These are phyloP conservation scores for Salvator merianae DNA, from an alignment of 2,113 vertebrate genomes.

Conservation along the genomic window DNA sequence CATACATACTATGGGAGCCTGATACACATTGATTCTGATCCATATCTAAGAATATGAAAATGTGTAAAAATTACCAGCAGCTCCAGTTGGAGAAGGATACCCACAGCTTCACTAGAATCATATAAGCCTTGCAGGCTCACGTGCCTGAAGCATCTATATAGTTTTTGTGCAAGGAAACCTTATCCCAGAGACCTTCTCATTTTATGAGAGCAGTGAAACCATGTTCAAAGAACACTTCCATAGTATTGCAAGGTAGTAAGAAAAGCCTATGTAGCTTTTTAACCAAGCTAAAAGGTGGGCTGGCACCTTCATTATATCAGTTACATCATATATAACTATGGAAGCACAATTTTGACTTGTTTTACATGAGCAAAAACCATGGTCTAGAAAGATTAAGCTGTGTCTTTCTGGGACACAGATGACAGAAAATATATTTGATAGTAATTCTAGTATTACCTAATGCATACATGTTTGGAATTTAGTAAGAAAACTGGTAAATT, in stretches of 20 bases:
- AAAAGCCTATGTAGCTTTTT: not conserved
- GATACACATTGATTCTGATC: not conserved
- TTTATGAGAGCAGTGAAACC: not conserved
- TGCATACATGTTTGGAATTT: too few relatives aligned
- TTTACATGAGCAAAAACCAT: too few relatives aligned
- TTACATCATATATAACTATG: not conserved
- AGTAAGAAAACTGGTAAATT: too few relatives aligned
- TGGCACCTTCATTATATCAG: not conserved
- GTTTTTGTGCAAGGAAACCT: not conserved
- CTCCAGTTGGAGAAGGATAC: not conserved
- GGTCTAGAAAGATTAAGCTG: too few relatives aligned
- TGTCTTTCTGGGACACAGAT: too few relatives aligned
- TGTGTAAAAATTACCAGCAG: not conserved
- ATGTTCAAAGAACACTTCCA: not conserved
- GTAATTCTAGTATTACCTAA: too few relatives aligned
- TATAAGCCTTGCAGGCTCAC: not conserved
- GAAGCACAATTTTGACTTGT: not conserved
- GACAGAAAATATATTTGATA: too few relatives aligned
- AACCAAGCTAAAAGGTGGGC: not conserved
- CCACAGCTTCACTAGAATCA: not conserved
- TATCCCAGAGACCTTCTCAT: not conserved
- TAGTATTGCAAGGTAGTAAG: not conserved
- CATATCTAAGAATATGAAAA: not conserved
- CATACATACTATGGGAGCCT: not conserved
- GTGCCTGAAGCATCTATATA: too few relatives aligned